phyloP scores from a whole-genome alignment of 1,140 invertebrate genomes.

The Hirudo medicinalis region DNA sequence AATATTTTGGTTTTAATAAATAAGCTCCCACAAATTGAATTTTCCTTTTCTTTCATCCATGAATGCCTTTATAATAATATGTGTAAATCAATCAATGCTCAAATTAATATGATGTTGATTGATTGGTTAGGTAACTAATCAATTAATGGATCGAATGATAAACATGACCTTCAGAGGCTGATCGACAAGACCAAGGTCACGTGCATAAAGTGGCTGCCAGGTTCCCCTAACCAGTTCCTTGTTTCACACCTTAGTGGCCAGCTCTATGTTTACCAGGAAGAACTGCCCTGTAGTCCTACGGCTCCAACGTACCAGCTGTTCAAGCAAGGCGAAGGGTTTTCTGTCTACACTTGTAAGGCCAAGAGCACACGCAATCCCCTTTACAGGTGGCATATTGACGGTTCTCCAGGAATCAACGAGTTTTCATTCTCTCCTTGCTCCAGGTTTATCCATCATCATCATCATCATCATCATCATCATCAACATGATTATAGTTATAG shows the following conservation, averaged over 20 bases:
- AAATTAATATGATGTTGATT: too few relatives aligned
- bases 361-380: conserved; percentile 90
- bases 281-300: conserved; percentile 69
- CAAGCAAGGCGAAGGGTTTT: conserved; percentile 84
- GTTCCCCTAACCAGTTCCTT: conserved; percentile 78
- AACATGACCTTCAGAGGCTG: conserved; percentile 57
- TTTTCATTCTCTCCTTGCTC: conserved; percentile 92
- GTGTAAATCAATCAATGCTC: too few relatives aligned
- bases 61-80: too few relatives aligned
- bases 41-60: too few relatives aligned
- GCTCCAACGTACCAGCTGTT: conserved; percentile 78
- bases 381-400: conserved; percentile 49
- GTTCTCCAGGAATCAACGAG: conserved; percentile 78
- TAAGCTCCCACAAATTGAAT: too few relatives aligned
- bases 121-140: too few relatives aligned
- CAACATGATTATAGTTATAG: too few relatives aligned
- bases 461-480: too few relatives aligned
- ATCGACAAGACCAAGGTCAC: conserved; percentile 97
- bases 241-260: conserved; percentile 90
- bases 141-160: neutral
- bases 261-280: conserved; percentile 93
- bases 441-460: conserved; percentile 32
- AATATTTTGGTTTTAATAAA: too few relatives aligned
- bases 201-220: conserved; percentile 93
- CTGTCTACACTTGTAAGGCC: conserved; percentile 86